Conservation (phyloP, 2,888 invertebrate genomes). For the Melangyna quadrimaculata region DNA sequence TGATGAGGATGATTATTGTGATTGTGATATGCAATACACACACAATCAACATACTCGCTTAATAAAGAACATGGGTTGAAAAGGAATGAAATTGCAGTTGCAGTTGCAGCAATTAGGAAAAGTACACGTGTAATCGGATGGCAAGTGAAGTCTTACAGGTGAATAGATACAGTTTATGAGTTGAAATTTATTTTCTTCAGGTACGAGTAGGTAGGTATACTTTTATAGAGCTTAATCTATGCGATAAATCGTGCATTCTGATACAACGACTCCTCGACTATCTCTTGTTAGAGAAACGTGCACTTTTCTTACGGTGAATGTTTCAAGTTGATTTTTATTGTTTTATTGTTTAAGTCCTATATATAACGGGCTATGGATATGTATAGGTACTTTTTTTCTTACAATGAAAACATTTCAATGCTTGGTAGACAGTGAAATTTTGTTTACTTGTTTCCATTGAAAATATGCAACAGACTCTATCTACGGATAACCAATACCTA, state of each 20-base stretch:
- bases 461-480: not conserved
- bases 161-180: constrained; percentile 42
- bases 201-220: no score
- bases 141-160: constrained; percentile 53
- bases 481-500: no score
- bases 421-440: not conserved
- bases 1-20: constrained; percentile 48
- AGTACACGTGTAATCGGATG: constrained; percentile 67
- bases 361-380: no score
- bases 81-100: not conserved
- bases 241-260: constrained; percentile 1
- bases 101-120: constrained; percentile 61
- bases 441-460: not conserved
- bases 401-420: not conserved
- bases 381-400: not conserved
- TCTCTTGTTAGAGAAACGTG: not conserved
- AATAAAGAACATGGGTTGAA: not conserved
- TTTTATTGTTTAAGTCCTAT: not conserved
- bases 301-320: not conserved
- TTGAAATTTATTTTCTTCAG: constrained; percentile 24
- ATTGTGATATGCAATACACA: constrained; percentile 19
- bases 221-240: not conserved
- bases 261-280: not conserved
- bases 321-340: constrained; percentile 25
- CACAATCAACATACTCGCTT: not conserved